A percentile compares a stretch with the other conserved stretches of the same genome.
phyloP scores from a whole-genome alignment of 2,797 vertebrate genomes.

The Melanotaenia nigrans region DNA sequence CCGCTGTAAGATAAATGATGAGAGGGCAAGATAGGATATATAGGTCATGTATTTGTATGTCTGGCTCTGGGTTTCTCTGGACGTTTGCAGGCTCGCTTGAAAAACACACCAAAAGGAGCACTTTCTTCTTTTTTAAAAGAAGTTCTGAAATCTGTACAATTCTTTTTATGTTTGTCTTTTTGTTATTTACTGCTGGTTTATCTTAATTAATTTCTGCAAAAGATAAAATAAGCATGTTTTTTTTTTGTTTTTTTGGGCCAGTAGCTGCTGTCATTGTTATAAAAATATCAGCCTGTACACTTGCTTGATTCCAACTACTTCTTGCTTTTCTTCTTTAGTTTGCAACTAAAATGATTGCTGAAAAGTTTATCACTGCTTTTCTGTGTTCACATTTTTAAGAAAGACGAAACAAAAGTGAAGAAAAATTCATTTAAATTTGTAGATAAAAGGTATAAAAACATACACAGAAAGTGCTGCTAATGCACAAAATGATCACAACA shows the following conservation, averaged over 20 bases:
- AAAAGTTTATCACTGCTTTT: not conserved
- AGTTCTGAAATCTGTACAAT: not conserved
- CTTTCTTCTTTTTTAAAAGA: slow-evolving; percentile 15
- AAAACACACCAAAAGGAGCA: slow-evolving; percentile 36
- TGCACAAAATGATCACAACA: not conserved
- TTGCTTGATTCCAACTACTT: not conserved
- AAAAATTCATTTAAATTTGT: not conserved
- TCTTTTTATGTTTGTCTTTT: not conserved
- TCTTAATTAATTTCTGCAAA: slow-evolving; percentile 4
- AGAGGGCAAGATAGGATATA: slow-evolving; percentile 69
- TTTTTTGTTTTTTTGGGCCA: not conserved
- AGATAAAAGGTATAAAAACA: not conserved
- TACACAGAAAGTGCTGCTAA: not conserved
- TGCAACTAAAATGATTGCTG: not conserved
- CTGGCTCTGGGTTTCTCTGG: slow-evolving; percentile 33
- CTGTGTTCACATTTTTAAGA: not conserved
- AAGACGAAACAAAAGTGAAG: not conserved
- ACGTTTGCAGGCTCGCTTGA: slow-evolving; percentile 25
- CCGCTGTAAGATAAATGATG: slow-evolving; percentile 76
- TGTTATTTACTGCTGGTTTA: slow-evolving; percentile 12
- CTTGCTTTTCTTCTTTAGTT: not conserved
- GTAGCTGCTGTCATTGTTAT: not conserved
- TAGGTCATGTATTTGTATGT: slow-evolving; percentile 56
- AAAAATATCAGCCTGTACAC: not conserved
- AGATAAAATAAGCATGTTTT: slow-evolving; percentile 2